Base-by-base conservation (phyloP, 2,113 vertebrate genomes). In the Mystacornis crossleyi region DNA sequence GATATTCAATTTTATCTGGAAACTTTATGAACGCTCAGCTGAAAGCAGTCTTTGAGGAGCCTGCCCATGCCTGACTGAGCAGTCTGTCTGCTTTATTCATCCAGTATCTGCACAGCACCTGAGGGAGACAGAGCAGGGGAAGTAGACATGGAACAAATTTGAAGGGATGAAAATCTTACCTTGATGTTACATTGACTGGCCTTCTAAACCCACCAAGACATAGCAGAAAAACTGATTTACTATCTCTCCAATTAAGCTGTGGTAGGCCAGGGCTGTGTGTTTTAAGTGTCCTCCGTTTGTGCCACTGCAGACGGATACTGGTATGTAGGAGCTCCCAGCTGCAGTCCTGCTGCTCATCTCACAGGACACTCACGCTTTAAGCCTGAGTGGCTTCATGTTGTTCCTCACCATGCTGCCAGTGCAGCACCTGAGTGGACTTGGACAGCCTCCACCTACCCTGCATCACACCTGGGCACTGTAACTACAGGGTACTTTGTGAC, bases 1-100 rank as follows among this genome's bases (percentile, higher is more conserved):
- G 19, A 24, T 77, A 53, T 86, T 81, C 80, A 64, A 64, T 86
- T 90, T 92, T 94, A 18, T 54, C 74, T 83, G 34, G 42, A 38
- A 66, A 66, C 48, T 61, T 93, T 17, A 72, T 60, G 64, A 73
- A 73, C 29, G 31, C 42, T 88, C 54, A 33, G 36, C 18, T 73
- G 54, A 88, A 73, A 45, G 38, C 33, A 58, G 81, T 48, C 29
- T 58, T 85, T 54, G 79, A 83, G 64, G 34, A 93, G 29, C 51
- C 58, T 66, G 38, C 58, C 42, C 31, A 36, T 17, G 36, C 66
- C 66, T 86, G 67, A 74, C 33, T 31, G 10, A 38, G 43, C 34
- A 70, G 42, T 10, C 47, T 47, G 53, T 53, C 61, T 83, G 66
- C 42, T 86, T 51, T 66, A 36, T 60, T 34, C 14, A 8, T 8